Percentiles rank a stretch among this genome's conserved stretches.
These are phyloP conservation scores for Netelia fuscicornis DNA, from an alignment of 2,888 invertebrate genomes.

Conservation along the genomic window DNA sequence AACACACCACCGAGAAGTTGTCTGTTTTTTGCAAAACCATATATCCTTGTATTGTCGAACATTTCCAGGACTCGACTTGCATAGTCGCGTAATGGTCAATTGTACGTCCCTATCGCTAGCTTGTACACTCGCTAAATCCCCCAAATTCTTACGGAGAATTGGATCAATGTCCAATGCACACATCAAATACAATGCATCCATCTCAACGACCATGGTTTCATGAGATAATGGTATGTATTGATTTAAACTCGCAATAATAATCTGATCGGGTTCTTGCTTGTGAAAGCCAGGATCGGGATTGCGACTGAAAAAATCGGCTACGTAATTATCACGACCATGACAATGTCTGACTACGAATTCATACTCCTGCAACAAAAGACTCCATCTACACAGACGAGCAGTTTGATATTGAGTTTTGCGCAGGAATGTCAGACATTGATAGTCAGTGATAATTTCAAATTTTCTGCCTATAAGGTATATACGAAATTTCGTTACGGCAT, in stretches of 20 bases:
- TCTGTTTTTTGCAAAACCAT: not conserved
- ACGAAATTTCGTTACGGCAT: conserved; percentile 69
- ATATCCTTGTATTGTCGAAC: not conserved
- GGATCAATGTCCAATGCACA: conserved; percentile 20
- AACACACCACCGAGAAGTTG: not conserved
- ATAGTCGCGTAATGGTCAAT: not conserved
- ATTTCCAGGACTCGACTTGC: not conserved
- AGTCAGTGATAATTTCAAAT: conserved; percentile 70
- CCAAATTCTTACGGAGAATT: conserved; percentile 17
- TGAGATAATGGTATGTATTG: not conserved
- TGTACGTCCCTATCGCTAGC: not conserved
- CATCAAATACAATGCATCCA: not conserved
- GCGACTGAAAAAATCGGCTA: conserved; percentile 40
- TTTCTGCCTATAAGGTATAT: conserved; percentile 68
- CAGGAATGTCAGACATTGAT: conserved; percentile 70
- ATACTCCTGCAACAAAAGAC: conserved; percentile 23
- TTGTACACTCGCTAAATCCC: conserved; percentile 8
- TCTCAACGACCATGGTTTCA: not conserved
- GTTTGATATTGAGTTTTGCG: conserved; percentile 9
- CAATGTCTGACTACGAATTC: not conserved
- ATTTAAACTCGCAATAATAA: not conserved
- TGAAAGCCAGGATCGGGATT: conserved; percentile 13
- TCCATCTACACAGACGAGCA: conserved; percentile 19
- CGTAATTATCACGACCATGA: conserved; percentile 70
- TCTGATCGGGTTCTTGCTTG: conserved; percentile 9